Evolutionary conservation across 2,113 vertebrate species (phyloP), one percentile per base, ranked within the genome.

Genomic region (Lophura nycthemera): DNA sequence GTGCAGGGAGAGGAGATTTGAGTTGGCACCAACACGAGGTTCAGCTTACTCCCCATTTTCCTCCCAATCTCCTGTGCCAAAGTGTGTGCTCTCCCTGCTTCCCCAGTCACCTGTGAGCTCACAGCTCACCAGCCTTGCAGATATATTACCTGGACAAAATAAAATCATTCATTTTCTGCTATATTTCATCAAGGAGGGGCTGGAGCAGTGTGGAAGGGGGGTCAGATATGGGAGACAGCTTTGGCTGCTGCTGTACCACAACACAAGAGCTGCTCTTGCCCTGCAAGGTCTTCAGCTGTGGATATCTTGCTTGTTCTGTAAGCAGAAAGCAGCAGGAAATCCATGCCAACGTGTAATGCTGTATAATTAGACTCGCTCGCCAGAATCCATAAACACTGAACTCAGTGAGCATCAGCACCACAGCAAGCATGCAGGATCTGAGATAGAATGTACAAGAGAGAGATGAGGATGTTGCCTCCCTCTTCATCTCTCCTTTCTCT

Each of bases 311-410:
- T 92, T 96, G 88, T 86, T 92, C 65, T 47, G 38, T 75, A 38
- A 3, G 5, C 56, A 86, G 80, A 66, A 81, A 81, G 83, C 72
- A 81, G 83, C 90, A 83, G 88, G 90, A 94, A 47, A 86, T 90
- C 88, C 47, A 17, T 96, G 90, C 86, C 86, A 72, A 38, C 0
- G 5, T 64, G 38, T 90, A 87, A 91, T 83, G 79, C 64, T 89
- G 83, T 86, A 64, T 94, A 94, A 96, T 94, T 94, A 88, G 76
- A 24, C 47, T 88, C 4, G 1, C 61, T 90, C 32, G 67, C 69
- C 52, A 60, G 95, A 94, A 93, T 95, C 80, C 70, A 36, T 85
- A 83, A 95, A 90, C 88, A 81, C 29, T 9, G 36, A 72, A 71
- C 45, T 83, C 5, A 2, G 48, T 85, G 63, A 92, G 34, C 76